Conservation (phyloP, 2,113 vertebrate genomes). For the Clarias batrachus region DNA sequence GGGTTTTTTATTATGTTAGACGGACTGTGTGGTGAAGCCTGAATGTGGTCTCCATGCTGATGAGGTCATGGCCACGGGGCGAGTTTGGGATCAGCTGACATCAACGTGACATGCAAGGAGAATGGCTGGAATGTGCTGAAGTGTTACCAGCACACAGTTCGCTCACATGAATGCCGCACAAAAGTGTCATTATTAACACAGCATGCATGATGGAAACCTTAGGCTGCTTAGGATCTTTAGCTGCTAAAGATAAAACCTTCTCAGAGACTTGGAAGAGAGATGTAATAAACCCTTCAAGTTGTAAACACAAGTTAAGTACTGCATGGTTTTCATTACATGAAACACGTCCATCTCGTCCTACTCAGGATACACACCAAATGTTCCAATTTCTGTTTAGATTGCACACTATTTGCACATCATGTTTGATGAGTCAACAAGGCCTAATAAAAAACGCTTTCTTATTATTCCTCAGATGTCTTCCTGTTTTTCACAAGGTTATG, state of each 20-base stretch:
- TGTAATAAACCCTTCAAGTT: neutral
- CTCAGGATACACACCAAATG: neutral
- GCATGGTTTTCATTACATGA: neutral
- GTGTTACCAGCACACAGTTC: constrained; percentile 53
- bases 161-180: constrained; percentile 60
- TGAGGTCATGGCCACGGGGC: constrained; percentile 35
- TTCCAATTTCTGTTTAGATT: neutral
- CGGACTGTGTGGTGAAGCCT: neutral
- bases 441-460: neutral
- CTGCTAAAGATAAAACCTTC: neutral
- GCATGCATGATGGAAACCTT: neutral
- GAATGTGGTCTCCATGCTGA: constrained; percentile 52
- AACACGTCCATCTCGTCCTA: neutral
- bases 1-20: constrained; percentile 6
- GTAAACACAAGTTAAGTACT: neutral
- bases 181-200: constrained; percentile 59
- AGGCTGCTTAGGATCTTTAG: neutral
- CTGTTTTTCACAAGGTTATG: neutral
- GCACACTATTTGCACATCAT: constrained; percentile 3
- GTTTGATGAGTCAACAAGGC: neutral
- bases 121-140: constrained; percentile 73
- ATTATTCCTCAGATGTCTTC: neutral
- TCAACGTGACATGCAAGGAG: constrained; percentile 67
- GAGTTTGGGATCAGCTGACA: constrained; percentile 70
- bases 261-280: neutral